Conservation (phyloP, 2,113 vertebrate genomes). For the Gobiocypris rarus region DNA sequence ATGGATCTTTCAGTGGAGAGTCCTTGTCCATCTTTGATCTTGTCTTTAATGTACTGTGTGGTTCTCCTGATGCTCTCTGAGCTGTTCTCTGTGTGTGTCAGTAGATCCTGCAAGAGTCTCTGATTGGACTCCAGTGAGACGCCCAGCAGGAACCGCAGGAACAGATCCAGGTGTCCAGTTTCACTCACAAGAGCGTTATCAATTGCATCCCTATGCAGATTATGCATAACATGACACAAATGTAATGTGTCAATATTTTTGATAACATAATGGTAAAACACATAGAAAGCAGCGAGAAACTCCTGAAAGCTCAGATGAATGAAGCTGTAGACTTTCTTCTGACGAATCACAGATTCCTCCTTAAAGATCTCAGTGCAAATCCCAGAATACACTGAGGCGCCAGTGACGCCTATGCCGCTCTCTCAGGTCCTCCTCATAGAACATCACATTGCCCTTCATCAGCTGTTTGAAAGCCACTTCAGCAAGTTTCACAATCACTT, state of each 20-base stretch:
- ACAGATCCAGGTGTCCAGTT: background rate
- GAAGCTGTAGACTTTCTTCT: background rate
- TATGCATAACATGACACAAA: background rate
- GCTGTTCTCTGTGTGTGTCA: background rate
- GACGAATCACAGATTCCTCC: no score
- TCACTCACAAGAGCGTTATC: background rate
- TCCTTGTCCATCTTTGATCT: background rate
- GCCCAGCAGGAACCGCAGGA: background rate
- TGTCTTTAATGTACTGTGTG: background rate
- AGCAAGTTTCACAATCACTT: no score
- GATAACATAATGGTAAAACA: background rate
- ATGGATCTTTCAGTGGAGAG: background rate
- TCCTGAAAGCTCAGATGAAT: background rate
- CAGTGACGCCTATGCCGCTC: no score
- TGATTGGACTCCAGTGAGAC: background rate
- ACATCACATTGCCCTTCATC: no score
- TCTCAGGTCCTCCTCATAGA: no score
- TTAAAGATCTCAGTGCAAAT: no score
- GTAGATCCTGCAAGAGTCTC: slow-evolving; percentile 4
- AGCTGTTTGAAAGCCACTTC: no score
- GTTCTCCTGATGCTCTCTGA: background rate
- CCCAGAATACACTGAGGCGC: no score
- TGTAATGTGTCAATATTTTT: background rate
- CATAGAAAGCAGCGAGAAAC: background rate
- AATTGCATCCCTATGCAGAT: background rate